Percentiles rank a stretch among this genome's conserved stretches.
Conservation (phyloP, 2,888 invertebrate species). For the Elmis aenea region DNA sequence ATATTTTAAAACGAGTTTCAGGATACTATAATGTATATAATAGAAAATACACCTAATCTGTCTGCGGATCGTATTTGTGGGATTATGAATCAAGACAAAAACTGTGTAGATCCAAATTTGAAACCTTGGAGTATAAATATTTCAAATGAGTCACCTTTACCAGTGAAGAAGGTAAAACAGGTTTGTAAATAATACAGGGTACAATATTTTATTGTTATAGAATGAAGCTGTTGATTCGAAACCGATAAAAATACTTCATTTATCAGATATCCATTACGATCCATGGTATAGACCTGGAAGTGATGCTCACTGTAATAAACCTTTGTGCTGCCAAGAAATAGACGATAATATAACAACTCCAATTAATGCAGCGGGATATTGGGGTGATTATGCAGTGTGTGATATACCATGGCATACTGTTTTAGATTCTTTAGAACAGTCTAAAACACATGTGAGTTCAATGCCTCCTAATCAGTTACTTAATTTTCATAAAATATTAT, state of each 20-base stretch:
- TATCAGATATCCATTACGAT: slow-evolving; percentile 79
- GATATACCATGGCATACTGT: slow-evolving; percentile 69
- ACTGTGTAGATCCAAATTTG: slow-evolving; percentile 36
- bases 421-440: slow-evolving; percentile 56
- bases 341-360: slow-evolving; percentile 45
- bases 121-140: slow-evolving; percentile 34
- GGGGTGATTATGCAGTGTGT: slow-evolving; percentile 77
- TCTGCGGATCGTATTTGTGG: slow-evolving; percentile 55
- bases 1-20: too few species aligned
- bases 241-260: slow-evolving; percentile 61
- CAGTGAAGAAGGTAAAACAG: too few species aligned
- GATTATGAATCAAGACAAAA: slow-evolving; percentile 49
- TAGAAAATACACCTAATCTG: slow-evolving; percentile 51
- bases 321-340: slow-evolving; percentile 68
- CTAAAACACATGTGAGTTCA: slow-evolving; percentile 34
- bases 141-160: too few species aligned
- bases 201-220: too few species aligned
- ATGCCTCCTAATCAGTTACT: too few species aligned
- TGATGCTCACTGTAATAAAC: slow-evolving; percentile 67
- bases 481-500: too few species aligned
- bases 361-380: slow-evolving; percentile 60
- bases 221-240: too few species aligned
- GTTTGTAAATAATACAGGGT: too few species aligned
- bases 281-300: slow-evolving; percentile 63
- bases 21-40: slow-evolving; percentile 58